phyloP scores from a whole-genome alignment of 1,140 invertebrate species.

The Drosophila burlai region DNA sequence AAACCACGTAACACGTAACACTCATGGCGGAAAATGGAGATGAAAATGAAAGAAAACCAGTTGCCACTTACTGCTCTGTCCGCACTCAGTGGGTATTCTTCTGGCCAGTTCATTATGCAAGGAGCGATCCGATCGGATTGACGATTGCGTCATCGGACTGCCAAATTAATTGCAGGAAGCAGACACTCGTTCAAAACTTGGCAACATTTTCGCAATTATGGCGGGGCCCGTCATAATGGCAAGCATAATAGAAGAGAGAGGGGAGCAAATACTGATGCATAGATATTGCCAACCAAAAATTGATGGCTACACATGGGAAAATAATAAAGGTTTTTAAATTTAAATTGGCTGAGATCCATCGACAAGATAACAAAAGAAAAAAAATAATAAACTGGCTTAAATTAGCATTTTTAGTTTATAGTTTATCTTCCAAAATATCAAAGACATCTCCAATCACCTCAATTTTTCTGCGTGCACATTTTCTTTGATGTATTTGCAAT shows the following conservation, averaged over 20 bases:
- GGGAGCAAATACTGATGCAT: conserved; percentile 36
- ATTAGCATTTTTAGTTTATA: conserved; percentile 1
- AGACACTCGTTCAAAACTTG: conserved; percentile 34
- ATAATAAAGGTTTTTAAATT: not conserved
- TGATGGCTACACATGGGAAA: conserved; percentile 18
- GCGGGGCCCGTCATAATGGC: conserved; percentile 41
- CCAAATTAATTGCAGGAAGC: conserved; percentile 77
- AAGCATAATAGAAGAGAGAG: conserved; percentile 21
- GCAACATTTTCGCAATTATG: conserved; percentile 48
- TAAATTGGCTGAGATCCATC: not conserved
- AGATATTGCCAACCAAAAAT: conserved; percentile 50
- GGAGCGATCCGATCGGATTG: conserved; percentile 36
- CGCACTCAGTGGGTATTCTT: conserved; percentile 63
- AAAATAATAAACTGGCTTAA: too few relatives aligned
- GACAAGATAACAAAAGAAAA: not conserved
- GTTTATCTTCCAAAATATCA: not conserved
- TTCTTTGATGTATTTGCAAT: conserved; percentile 30
- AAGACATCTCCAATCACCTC: not conserved
- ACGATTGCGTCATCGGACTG: conserved; percentile 61
- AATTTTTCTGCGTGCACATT: not conserved
- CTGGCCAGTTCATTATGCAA: conserved; percentile 78
- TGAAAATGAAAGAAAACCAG: conserved; percentile 71
- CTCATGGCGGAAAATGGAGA: conserved; percentile 42
- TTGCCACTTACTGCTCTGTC: conserved; percentile 42
- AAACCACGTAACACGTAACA: conserved; percentile 36